Evolutionary conservation across 1,140 invertebrate genomes (phyloP).

Genomic region (Centruroides vittatus): DNA sequence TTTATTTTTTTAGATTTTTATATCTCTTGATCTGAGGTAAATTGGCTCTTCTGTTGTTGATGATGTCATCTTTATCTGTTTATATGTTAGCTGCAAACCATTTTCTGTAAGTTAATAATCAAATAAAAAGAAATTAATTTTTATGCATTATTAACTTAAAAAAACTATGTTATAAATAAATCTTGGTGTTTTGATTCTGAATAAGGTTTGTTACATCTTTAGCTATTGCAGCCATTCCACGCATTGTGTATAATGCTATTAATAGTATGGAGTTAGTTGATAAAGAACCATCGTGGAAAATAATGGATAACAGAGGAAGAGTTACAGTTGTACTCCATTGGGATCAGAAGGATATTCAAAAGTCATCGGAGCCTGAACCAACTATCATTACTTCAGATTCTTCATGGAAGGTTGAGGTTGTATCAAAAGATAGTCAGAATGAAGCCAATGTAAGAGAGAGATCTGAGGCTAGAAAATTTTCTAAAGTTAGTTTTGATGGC

Average conservation of each 20-base stretch:
- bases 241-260: conserved; percentile 90
- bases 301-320: conserved; percentile 87
- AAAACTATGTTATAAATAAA: too few species aligned
- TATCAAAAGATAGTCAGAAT: conserved; percentile 2
- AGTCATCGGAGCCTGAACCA: background rate
- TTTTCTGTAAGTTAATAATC: too few species aligned
- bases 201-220: background rate
- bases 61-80: too few species aligned
- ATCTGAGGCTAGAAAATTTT: too few species aligned
- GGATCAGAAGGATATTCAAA: conserved; percentile 44
- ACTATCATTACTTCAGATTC: conserved; percentile 15
- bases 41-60: too few species aligned
- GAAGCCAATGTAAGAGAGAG: background rate
- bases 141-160: too few species aligned
- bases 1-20: too few species aligned
- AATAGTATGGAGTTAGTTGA: conserved; percentile 80
- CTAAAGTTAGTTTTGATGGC: too few species aligned
- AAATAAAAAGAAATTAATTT: too few species aligned
- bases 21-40: too few species aligned
- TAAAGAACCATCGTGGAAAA: conserved; percentile 89
- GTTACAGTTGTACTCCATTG: conserved; percentile 83
- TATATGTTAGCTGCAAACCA: too few species aligned
- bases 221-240: conserved; percentile 81
- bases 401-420: conserved; percentile 19
- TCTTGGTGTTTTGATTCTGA: too few species aligned